These are phyloP conservation scores for Brachionus rubens DNA, from an alignment of 1,140 invertebrate genomes.

Conservation along the genomic window DNA sequence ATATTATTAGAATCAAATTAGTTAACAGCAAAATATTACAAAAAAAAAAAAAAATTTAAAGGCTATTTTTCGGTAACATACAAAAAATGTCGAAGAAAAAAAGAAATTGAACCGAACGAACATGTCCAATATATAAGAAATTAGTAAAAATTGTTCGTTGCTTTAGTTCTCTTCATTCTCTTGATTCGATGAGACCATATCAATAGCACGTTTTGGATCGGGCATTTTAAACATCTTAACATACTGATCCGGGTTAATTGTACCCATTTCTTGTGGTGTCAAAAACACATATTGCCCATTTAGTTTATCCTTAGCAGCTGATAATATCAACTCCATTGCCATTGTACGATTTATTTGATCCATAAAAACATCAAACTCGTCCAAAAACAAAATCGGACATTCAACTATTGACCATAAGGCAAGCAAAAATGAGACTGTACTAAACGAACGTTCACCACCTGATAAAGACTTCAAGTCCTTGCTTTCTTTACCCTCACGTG, in stretches of 20 bases:
- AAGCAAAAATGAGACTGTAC: conserved; percentile 87
- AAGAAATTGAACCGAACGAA: too few species aligned
- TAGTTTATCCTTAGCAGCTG: conserved; percentile 37
- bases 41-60: too few species aligned
- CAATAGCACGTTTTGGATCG: conserved; percentile 41
- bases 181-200: neutral
- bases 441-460: conserved; percentile 89
- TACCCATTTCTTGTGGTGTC: conserved; percentile 43
- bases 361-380: conserved; percentile 98
- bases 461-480: conserved; percentile 70
- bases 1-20: too few species aligned
- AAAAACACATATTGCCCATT: conserved; percentile 46
- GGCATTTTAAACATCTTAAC: conserved; percentile 46
- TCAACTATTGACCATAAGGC: conserved; percentile 85
- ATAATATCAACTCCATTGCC: conserved; percentile 35
- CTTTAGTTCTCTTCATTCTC: conserved; percentile 17
- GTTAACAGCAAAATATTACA: too few species aligned
- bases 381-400: conserved; percentile 87
- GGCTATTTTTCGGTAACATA: too few species aligned
- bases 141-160: too few species aligned
- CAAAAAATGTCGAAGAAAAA: too few species aligned
- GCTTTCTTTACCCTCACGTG: conserved; percentile 38
- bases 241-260: conserved; percentile 25
- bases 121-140: too few species aligned
- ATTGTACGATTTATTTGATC: conserved; percentile 43